phyloP scores from a whole-genome alignment of 2,797 vertebrate species.

The Mus spretus region DNA sequence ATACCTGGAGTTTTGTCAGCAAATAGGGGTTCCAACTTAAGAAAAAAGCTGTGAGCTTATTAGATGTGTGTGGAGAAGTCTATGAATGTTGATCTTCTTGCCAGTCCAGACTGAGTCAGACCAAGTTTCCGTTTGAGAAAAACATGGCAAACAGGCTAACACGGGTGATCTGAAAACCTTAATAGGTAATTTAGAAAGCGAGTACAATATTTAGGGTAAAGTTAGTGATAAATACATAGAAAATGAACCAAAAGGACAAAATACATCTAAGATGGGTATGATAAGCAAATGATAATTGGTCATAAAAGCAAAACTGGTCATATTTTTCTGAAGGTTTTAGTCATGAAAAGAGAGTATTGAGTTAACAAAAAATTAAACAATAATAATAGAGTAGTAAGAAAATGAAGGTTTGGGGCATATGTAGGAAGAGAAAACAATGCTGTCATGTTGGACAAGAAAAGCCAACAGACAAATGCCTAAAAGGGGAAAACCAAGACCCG shows the following conservation, averaged over 20 bases:
- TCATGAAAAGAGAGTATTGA: background rate
- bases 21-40: background rate
- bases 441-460: background rate
- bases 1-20: background rate
- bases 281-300: background rate
- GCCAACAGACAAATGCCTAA: background rate
- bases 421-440: background rate
- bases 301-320: background rate
- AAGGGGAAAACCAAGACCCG: background rate
- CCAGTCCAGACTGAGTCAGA: background rate
- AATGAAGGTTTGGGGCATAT: background rate
- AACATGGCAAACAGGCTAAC: background rate
- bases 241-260: constrained; percentile 4
- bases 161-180: background rate
- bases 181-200: background rate
- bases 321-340: background rate
- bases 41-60: background rate
- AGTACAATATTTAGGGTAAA: background rate
- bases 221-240: background rate
- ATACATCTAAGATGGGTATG: background rate
- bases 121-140: background rate
- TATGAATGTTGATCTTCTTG: background rate
- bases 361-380: background rate
- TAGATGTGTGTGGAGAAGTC: background rate
- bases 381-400: background rate